Conservation (phyloP, 2,113 vertebrate species). For the Haemorhous mexicanus region DNA sequence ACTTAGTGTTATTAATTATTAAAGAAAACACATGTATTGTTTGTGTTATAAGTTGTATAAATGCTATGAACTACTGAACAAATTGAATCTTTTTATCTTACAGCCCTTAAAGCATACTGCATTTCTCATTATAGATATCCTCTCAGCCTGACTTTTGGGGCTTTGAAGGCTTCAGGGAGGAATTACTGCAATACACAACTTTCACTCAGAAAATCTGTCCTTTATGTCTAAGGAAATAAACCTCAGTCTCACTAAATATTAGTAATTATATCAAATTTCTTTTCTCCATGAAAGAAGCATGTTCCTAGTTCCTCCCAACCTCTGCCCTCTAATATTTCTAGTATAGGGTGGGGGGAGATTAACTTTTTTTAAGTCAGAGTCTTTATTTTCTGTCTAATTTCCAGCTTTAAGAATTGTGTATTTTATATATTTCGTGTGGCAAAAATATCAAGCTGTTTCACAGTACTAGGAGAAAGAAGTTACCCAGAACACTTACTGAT, state of each 20-base stretch:
- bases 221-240: neutral
- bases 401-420: neutral
- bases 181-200: neutral
- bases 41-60: neutral
- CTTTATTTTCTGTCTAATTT: neutral
- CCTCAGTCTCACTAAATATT: neutral
- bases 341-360: neutral
- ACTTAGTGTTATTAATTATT: neutral
- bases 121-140: neutral
- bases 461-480: neutral
- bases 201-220: neutral
- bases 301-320: neutral
- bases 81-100: neutral
- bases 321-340: neutral
- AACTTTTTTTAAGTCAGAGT: neutral
- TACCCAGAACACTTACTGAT: neutral
- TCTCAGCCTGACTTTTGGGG: slow-evolving; percentile 7
- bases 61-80: neutral
- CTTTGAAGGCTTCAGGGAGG: neutral
- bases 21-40: neutral
- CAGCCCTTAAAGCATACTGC: neutral
- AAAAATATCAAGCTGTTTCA: neutral
- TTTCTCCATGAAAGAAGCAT: neutral
- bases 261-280: neutral
- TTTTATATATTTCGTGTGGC: neutral